Percentiles rank a stretch among this genome's conserved stretches.
Evolutionary conservation across 2,888 invertebrate species (phyloP).

Genomic region (Schizaphis graminum): DNA sequence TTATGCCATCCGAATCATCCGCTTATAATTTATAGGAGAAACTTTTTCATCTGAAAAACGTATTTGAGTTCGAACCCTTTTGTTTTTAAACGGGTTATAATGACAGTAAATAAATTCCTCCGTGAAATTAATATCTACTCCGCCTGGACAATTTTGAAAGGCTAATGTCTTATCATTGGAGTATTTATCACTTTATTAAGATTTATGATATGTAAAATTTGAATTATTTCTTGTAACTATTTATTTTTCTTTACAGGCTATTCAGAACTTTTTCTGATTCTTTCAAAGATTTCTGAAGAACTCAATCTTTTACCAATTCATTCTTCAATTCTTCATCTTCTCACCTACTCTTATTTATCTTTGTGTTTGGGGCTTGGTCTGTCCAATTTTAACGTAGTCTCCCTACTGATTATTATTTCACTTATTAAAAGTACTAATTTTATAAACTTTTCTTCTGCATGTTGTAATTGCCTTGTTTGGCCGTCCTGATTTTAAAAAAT

Average conservation of each 20-base stretch:
- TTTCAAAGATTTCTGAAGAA: background rate
- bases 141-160: background rate
- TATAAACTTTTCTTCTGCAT: background rate
- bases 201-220: conserved; percentile 20
- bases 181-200: background rate
- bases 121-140: conserved; percentile 43
- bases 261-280: background rate
- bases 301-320: background rate
- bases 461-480: background rate
- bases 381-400: background rate
- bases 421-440: background rate
- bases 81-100: conserved; percentile 57
- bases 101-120: conserved; percentile 40
- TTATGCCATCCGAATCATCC: conserved; percentile 56
- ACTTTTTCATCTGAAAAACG: conserved; percentile 62
- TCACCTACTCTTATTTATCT: background rate
- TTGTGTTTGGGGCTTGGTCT: background rate
- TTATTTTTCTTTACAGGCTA: background rate
- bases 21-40: conserved; percentile 58
- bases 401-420: background rate
- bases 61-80: conserved; percentile 58
- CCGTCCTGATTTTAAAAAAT: background rate
- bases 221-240: background rate
- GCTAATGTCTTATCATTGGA: conserved; percentile 18
- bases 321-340: background rate